These are phyloP conservation scores for Sarcophilus harrisii DNA, from an alignment of 2,797 vertebrate species.

Conservation along the genomic window DNA sequence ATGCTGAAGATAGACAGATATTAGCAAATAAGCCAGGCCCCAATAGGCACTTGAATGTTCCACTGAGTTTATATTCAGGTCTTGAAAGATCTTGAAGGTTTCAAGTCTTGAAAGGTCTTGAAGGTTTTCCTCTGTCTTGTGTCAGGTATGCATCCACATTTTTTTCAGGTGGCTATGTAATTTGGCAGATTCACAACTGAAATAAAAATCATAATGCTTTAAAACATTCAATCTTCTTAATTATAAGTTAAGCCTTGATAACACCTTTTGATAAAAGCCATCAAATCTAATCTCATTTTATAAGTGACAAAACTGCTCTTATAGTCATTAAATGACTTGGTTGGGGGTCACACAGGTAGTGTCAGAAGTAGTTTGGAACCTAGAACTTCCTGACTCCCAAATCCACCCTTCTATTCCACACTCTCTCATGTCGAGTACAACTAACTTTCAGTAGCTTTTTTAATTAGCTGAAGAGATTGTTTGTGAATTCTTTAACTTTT, in stretches of 20 bases:
- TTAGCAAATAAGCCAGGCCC: neutral
- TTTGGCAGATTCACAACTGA: neutral
- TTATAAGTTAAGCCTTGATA: constrained; percentile 21
- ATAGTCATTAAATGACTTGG: neutral
- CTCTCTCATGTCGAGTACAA: neutral
- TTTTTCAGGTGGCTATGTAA: neutral
- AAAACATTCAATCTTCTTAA: neutral
- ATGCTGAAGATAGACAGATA: neutral
- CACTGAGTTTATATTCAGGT: neutral
- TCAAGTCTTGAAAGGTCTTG: neutral
- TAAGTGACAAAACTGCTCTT: neutral
- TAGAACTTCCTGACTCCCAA: neutral
- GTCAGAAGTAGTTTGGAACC: neutral
- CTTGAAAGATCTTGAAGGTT: neutral
- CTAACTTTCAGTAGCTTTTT: neutral
- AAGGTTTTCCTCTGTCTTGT: neutral
- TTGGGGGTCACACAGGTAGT: neutral
- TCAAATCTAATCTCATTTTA: neutral
- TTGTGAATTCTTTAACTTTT: neutral
- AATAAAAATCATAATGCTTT: neutral
- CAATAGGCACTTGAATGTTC: neutral
- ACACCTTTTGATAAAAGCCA: neutral
- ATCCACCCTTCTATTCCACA: neutral
- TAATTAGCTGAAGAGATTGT: neutral
- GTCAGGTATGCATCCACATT: neutral